phyloP scores from a whole-genome alignment of 2,888 invertebrate genomes.

The Trilocha varians region DNA sequence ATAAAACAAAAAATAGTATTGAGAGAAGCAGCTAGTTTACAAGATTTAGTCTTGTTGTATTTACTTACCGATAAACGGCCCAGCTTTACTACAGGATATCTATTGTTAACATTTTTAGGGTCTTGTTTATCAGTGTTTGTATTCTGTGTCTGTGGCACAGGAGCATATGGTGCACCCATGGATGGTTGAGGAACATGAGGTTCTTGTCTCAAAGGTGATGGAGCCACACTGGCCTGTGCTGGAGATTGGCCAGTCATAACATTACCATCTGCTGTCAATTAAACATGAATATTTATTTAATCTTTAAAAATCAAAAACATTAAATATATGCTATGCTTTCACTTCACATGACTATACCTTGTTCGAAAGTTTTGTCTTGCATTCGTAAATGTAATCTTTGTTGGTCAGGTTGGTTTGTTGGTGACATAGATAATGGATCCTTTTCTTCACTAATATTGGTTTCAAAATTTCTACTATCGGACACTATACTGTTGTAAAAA shows the following conservation, averaged over 20 bases:
- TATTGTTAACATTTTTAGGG: conserved; percentile 42
- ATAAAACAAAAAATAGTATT: conserved; percentile 8
- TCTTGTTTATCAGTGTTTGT: conserved; percentile 50
- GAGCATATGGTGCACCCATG: conserved; percentile 60
- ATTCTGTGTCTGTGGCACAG: conserved; percentile 33
- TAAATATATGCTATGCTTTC: not conserved
- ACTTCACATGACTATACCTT: conserved; percentile 32
- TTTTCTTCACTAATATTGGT: conserved; percentile 57
- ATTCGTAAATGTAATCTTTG: conserved; percentile 46
- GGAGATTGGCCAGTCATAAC: conserved; percentile 72
- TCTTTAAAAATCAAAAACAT: conserved; percentile 10
- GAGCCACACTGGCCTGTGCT: conserved; percentile 76
- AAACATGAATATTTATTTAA: not conserved
- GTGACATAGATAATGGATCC: conserved; percentile 65
- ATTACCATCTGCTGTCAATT: conserved; percentile 42
- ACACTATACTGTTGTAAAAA: conserved; percentile 58
- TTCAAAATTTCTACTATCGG: conserved; percentile 52
- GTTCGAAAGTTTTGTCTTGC: conserved; percentile 56
- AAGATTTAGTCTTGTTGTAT: not conserved
- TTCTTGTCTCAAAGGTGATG: conserved; percentile 66
- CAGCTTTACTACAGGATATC: conserved; percentile 65
- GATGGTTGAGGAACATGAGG: conserved; percentile 67
- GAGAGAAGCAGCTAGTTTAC: not conserved
- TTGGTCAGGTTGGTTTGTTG: conserved; percentile 47
- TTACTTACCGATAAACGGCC: conserved; percentile 64